phyloP scores from a whole-genome alignment of 2,113 vertebrate species.

The Gambusia holbrooki region DNA sequence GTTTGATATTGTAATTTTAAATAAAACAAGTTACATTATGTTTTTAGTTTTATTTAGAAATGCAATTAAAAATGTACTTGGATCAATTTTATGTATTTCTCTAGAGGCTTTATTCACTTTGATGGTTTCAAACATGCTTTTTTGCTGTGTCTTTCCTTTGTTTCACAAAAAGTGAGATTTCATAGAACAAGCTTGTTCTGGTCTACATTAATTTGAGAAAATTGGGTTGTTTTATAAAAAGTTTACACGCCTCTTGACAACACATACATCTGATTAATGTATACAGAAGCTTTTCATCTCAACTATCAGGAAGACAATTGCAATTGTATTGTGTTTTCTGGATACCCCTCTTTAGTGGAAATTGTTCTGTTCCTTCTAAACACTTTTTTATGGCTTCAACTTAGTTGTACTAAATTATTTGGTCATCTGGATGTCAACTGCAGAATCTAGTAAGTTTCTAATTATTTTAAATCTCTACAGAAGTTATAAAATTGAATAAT shows the following conservation, averaged over 20 bases:
- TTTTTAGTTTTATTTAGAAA: neutral
- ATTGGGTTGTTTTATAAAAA: neutral
- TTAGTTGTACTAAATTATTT: neutral
- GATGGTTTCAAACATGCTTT: neutral
- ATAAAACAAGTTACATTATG: neutral
- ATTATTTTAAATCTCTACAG: neutral
- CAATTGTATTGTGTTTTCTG: neutral
- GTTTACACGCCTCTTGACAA: neutral
- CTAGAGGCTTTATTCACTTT: neutral
- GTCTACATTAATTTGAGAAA: neutral
- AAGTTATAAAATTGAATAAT: neutral
- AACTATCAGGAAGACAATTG: neutral
- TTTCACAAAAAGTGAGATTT: neutral
- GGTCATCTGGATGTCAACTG: neutral
- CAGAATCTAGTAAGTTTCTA: neutral
- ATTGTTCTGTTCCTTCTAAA: neutral
- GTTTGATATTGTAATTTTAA: neutral
- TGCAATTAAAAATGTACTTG: neutral
- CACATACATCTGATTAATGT: neutral
- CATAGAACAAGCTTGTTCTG: neutral
- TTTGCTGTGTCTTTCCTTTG: neutral
- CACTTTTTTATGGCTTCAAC: neutral
- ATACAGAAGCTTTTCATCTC: neutral
- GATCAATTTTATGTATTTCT: neutral
- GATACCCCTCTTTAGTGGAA: neutral